Evolutionary conservation across 2,797 vertebrate genomes (phyloP).

Genomic region (Hydrolagus colliei): DNA sequence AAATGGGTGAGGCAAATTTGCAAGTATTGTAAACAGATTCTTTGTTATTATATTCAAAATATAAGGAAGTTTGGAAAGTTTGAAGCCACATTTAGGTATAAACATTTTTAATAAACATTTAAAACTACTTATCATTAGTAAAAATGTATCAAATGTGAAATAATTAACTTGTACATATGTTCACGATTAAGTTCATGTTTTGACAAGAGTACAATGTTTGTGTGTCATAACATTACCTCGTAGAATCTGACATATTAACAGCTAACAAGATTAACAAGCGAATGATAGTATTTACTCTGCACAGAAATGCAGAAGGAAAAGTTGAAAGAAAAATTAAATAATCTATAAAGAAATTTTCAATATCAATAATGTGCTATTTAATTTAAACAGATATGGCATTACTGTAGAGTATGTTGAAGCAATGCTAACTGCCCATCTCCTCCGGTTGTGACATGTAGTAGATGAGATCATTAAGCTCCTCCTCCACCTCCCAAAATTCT

Average conservation of each 20-base stretch:
- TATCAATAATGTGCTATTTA: too few relatives aligned
- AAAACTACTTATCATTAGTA: background rate
- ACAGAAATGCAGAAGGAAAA: background rate
- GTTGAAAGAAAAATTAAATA: background rate
- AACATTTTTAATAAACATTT: too few relatives aligned
- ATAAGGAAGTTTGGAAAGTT: too few relatives aligned
- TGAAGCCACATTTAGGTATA: too few relatives aligned
- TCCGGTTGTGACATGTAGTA: background rate
- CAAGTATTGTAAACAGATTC: too few relatives aligned
- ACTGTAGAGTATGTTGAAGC: too few relatives aligned
- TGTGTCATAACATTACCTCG: background rate
- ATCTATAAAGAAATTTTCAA: too few relatives aligned
- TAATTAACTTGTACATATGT: background rate
- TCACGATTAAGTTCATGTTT: background rate
- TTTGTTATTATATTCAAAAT: too few relatives aligned
- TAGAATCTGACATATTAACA: background rate
- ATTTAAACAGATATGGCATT: too few relatives aligned
- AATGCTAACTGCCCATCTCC: background rate
- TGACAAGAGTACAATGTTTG: background rate
- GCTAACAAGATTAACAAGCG: background rate
- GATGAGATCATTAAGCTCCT: background rate
- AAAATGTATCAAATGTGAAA: constrained; percentile 3
- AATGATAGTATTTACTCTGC: background rate
- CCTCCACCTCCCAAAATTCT: background rate
- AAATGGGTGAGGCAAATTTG: too few relatives aligned